Conservation (phyloP, 1,140 invertebrate species). For the Asbolus verrucosus region DNA sequence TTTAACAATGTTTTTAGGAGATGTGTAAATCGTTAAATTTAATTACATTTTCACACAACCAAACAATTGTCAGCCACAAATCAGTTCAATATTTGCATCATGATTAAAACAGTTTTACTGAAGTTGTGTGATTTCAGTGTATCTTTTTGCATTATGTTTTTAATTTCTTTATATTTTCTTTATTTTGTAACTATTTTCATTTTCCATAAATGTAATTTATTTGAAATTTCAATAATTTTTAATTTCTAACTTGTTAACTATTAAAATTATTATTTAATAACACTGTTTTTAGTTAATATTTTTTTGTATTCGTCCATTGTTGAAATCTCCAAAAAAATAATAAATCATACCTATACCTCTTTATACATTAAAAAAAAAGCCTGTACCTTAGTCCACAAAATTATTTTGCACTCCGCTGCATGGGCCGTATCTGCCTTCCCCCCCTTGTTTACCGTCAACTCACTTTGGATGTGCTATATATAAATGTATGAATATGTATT, state of each 20-base stretch:
- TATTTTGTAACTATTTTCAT: conserved; percentile 46
- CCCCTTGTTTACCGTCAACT: conserved; percentile 63
- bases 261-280: conserved; percentile 65
- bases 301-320: conserved; percentile 62
- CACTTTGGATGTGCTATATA: conserved; percentile 67
- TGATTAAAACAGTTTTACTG: conserved; percentile 43
- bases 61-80: conserved; percentile 55
- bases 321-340: conserved; percentile 52
- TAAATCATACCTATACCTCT: conserved; percentile 58
- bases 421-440: conserved; percentile 56
- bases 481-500: conserved; percentile 67
- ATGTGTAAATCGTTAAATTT: conserved; percentile 65
- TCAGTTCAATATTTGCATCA: conserved; percentile 33
- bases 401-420: conserved; percentile 62
- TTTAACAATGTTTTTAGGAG: conserved; percentile 67
- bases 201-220: conserved; percentile 54
- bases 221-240: conserved; percentile 60
- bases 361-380: conserved; percentile 54
- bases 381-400: conserved; percentile 56
- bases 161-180: conserved; percentile 51
- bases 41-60: conserved; percentile 65
- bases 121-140: conserved; percentile 63
- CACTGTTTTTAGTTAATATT: conserved; percentile 62
- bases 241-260: conserved; percentile 65
- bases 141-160: conserved; percentile 55